A percentile compares a stretch with the other conserved stretches of the same genome.
Conservation (phyloP, 2,888 invertebrate genomes). For the Nomada goodeniana region DNA sequence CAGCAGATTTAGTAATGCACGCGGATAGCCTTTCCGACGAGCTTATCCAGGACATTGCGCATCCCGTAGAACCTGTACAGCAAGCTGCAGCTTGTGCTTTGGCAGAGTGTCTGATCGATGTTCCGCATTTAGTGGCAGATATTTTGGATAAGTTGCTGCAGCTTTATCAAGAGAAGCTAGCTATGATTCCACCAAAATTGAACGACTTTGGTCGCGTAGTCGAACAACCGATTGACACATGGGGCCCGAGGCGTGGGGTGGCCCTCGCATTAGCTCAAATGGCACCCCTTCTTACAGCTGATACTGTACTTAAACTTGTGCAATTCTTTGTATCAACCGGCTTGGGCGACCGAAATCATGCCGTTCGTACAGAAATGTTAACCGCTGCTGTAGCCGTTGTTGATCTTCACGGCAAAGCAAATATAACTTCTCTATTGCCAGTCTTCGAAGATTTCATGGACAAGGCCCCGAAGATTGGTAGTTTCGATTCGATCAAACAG, state of each 20-base stretch:
- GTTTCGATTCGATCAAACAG: slow-evolving; percentile 96
- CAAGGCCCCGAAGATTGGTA: slow-evolving; percentile 95
- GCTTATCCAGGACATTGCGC: slow-evolving; percentile 90
- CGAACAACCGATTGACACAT: slow-evolving; percentile 94
- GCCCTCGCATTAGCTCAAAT: slow-evolving; percentile 93
- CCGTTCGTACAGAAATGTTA: slow-evolving; percentile 95
- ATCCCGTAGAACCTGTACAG: slow-evolving; percentile 93
- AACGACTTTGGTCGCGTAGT: slow-evolving; percentile 97
- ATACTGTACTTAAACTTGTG: slow-evolving; percentile 89
- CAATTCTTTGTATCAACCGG: slow-evolving; percentile 94
- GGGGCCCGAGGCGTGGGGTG: slow-evolving; percentile 95
- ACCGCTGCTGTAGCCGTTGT: slow-evolving; percentile 96
- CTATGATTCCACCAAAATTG: slow-evolving; percentile 92
- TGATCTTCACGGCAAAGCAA: slow-evolving; percentile 95
- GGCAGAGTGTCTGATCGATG: slow-evolving; percentile 87
- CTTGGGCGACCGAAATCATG: slow-evolving; percentile 93
- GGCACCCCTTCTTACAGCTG: slow-evolving; percentile 89
- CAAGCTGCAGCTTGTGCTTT: slow-evolving; percentile 93
- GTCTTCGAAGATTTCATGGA: slow-evolving; percentile 97
- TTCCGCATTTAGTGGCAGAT: slow-evolving; percentile 85
- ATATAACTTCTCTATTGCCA: slow-evolving; percentile 89
- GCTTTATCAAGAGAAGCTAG: slow-evolving; percentile 91
- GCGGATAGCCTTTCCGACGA: slow-evolving; percentile 85
- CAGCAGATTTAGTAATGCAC: slow-evolving; percentile 85
- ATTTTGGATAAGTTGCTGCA: slow-evolving; percentile 89